Base-by-base conservation (phyloP, 2,888 invertebrate species). In the Andrena haemorrhoa region DNA sequence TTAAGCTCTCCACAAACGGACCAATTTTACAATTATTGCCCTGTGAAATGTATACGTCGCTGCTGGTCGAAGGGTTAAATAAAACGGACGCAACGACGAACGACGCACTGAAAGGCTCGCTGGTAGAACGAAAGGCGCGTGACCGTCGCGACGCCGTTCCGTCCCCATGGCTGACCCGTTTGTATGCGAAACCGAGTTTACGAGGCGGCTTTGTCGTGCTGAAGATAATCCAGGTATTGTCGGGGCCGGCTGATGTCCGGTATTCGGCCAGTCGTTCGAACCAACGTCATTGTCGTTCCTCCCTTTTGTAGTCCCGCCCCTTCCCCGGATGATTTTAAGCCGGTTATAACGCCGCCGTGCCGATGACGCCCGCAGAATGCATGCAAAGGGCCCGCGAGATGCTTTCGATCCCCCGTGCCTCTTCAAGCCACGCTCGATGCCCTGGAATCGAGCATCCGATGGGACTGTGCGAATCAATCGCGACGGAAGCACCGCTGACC, bases 201-300 rank as follows among this genome's bases (percentile, higher is more conserved):
- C 84, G 88, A 84, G 83, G 35, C 70, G 83, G 85, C 86, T 88
- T 88, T 88, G 87, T 86, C 85, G 82, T 72, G 83, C 70, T 79
- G 83, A 83, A 86, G 88, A 90, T 90, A 90, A 90, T 89, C 90
- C 86, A 70, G 81, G 86, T 75, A 89, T 90, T 90, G 90, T 90
- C 85, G 16, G 41, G 82, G 76, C 78, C 68, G 64, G 71, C 51
- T 85, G 89, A 88, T 88, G 87, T 82, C 84, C 79, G 71, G 82
- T 64, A 83, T 81, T 79, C 81, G 82, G 65, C 80, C 51, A 68
- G 75, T 77, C 77, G 73, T 75, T 79, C 71, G 26, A 58, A 69
- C 78, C 76, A 66, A 74, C 79, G 82, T 88, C 84, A 86, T 84
- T 89, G 84, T 86, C 82, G 71, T 84, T 77, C 75, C 71, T 64